These are phyloP conservation scores for Seira sanloemensis DNA, from an alignment of 2,888 invertebrate genomes.

Conservation along the genomic window DNA sequence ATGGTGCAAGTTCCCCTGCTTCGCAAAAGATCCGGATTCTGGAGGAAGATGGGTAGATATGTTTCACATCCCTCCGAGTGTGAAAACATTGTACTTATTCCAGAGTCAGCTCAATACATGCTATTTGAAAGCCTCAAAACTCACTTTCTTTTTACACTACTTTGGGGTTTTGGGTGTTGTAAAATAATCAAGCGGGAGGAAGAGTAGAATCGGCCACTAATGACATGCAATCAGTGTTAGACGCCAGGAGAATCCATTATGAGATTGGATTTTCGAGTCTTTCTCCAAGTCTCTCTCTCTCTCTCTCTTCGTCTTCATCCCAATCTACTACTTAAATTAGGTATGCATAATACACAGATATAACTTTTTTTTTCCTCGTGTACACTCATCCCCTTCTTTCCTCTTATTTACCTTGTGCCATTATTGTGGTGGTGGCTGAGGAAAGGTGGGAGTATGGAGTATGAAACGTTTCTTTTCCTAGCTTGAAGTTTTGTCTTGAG, in stretches of 20 bases:
- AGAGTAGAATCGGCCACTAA: constrained; percentile 73
- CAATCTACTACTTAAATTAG: not conserved
- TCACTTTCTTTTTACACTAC: constrained; percentile 24
- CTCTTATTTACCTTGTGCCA: constrained; percentile 22
- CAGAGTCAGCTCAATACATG: too few species aligned
- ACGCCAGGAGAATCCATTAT: constrained; percentile 74
- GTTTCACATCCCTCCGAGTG: too few species aligned
- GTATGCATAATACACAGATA: constrained; percentile 11
- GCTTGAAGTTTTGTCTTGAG: not conserved
- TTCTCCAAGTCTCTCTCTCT: too few species aligned
- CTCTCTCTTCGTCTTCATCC: constrained; percentile 22
- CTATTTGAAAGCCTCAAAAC: constrained; percentile 6
- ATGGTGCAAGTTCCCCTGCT: too few species aligned
- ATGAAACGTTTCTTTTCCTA: constrained; percentile 20
- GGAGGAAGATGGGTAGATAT: not conserved
- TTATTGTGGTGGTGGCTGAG: not conserved
- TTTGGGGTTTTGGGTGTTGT: constrained; percentile 63
- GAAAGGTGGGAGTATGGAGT: not conserved
- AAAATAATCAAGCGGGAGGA: constrained; percentile 73
- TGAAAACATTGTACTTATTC: not conserved
- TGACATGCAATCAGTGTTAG: constrained; percentile 74
- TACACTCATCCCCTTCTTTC: constrained; percentile 5
- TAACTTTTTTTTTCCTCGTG: not conserved
- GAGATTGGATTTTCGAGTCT: constrained; percentile 73
- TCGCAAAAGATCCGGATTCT: too few species aligned